Conservation (phyloP, 1,140 invertebrate genomes). For the Bombus confusus region DNA sequence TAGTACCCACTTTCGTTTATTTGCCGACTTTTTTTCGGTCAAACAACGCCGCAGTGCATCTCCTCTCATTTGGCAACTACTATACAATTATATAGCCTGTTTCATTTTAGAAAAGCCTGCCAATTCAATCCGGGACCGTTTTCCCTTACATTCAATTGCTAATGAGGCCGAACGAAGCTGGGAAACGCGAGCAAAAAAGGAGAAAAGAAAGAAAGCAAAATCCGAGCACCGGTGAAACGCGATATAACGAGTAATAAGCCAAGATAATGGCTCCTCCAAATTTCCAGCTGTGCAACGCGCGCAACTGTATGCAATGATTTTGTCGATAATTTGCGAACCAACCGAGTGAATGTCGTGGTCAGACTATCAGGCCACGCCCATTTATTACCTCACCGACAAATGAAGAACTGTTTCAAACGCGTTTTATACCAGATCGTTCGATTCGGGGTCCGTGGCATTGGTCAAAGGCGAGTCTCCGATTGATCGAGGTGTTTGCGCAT, state of each 20-base stretch:
- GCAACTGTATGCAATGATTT: slow-evolving; percentile 42
- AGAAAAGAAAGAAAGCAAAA: neutral
- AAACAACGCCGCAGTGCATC: neutral
- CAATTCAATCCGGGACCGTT: slow-evolving; percentile 25
- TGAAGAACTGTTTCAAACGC: neutral
- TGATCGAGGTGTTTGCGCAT: neutral
- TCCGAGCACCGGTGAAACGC: slow-evolving; percentile 9
- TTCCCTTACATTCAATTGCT: slow-evolving; percentile 41
- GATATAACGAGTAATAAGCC: slow-evolving; percentile 41
- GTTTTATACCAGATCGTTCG: neutral
- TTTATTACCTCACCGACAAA: slow-evolving; percentile 41
- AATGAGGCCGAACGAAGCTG: slow-evolving; percentile 5
- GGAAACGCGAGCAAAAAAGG: neutral
- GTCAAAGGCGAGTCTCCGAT: neutral
- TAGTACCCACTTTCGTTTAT: slow-evolving; percentile 5
- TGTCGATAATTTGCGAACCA: slow-evolving; percentile 36
- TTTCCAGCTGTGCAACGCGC: slow-evolving; percentile 13
- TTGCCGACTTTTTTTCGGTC: neutral
- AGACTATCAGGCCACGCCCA: slow-evolving; percentile 16
- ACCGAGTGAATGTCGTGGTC: slow-evolving; percentile 31
- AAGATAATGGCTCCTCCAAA: slow-evolving; percentile 31
- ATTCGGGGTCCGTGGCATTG: neutral
- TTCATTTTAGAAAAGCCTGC: neutral
- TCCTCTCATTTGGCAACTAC: neutral
- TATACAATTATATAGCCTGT: neutral